phyloP scores from a whole-genome alignment of 2,797 vertebrate species.

The Thalassophryne amazonica region DNA sequence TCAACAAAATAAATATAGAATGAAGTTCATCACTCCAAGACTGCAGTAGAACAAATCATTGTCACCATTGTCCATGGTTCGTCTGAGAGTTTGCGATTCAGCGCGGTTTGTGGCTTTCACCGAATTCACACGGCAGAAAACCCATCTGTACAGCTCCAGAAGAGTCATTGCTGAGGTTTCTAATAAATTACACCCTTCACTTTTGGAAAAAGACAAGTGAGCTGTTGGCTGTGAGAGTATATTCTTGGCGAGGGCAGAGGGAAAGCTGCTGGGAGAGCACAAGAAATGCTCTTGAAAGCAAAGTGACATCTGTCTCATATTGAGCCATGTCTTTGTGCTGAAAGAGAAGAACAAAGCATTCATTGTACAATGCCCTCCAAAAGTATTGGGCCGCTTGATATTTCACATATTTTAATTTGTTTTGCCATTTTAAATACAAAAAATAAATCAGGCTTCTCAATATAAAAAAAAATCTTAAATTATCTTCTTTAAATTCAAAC shows the following conservation, averaged over 20 bases:
- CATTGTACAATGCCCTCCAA: constrained; percentile 1
- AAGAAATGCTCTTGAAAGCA: constrained; percentile 43
- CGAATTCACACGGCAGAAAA: constrained; percentile 32
- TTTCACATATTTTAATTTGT: too few relatives aligned
- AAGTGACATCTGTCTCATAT: constrained; percentile 53
- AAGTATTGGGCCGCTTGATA: too few relatives aligned
- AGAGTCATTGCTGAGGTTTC: constrained; percentile 50
- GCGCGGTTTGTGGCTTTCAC: constrained; percentile 33
- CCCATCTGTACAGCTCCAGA: constrained; percentile 36
- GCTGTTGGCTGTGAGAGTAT: constrained; percentile 28
- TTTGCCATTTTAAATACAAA: too few relatives aligned
- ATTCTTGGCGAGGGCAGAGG: constrained; percentile 14
- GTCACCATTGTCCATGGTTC: constrained; percentile 14
- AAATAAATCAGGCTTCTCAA: too few relatives aligned
- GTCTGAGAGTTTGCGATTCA: constrained; percentile 19
- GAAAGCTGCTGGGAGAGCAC: constrained; percentile 24
- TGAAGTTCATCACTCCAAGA: not conserved
- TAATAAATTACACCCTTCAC: constrained; percentile 62
- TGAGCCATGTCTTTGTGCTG: constrained; percentile 12
- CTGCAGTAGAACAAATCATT: not conserved
- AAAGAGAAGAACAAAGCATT: constrained; percentile 11
- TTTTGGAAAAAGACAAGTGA: constrained; percentile 26
- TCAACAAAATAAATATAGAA: too few relatives aligned
- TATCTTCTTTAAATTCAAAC: too few relatives aligned
- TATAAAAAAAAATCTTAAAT: too few relatives aligned